phyloP scores from a whole-genome alignment of 2,888 invertebrate genomes.

The Ectobius pallidus region DNA sequence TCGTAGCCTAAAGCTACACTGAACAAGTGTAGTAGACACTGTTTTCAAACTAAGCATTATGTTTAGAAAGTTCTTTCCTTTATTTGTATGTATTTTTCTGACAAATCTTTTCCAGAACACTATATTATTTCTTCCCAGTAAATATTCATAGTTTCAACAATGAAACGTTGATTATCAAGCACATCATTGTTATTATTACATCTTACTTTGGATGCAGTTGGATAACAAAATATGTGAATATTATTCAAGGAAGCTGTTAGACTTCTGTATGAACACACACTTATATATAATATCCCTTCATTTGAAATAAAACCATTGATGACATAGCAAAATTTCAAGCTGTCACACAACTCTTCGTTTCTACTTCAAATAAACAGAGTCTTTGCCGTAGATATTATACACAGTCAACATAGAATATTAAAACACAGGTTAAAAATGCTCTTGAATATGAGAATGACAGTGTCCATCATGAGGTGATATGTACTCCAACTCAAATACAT shows the following conservation, averaged over 20 bases:
- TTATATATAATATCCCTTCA: not conserved
- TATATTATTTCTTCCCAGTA: no score
- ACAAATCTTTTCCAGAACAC: no score
- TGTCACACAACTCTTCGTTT: not conserved
- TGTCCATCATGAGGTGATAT: conserved; percentile 5
- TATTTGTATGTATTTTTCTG: no score
- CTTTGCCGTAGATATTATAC: not conserved
- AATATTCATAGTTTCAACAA: no score
- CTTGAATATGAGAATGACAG: not conserved
- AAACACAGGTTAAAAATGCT: not conserved
- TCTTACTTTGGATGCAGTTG: not conserved
- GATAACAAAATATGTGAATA: no score
- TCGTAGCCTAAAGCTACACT: no score
- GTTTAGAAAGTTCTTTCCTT: no score
- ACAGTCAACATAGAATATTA: conserved; percentile 9
- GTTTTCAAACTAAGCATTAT: no score
- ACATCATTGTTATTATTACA: conserved; percentile 12
- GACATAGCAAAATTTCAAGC: not conserved
- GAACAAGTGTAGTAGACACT: no score
- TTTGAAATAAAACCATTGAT: not conserved
- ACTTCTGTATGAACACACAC: conserved; percentile 9
- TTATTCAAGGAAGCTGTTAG: no score
- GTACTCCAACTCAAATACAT: not conserved
- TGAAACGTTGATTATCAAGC: no score
- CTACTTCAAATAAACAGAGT: not conserved